These are phyloP conservation scores for Cepaea hortensis DNA, from an alignment of 2,888 invertebrate genomes.

Conservation along the genomic window DNA sequence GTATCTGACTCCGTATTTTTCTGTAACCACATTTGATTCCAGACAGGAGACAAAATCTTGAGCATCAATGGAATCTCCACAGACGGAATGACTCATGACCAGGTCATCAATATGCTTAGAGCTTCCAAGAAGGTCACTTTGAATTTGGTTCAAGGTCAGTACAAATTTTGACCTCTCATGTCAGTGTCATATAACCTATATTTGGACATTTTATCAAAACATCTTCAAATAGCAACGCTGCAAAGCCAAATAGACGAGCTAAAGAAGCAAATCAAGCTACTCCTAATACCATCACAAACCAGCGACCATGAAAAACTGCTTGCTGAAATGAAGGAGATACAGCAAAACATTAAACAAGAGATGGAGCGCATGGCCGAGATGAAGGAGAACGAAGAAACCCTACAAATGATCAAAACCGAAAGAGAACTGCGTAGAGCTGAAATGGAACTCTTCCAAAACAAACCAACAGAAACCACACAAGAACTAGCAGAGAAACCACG, in stretches of 20 bases:
- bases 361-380: too few species aligned
- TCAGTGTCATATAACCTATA: not conserved
- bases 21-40: not conserved
- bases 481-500: too few species aligned
- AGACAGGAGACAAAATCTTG: slow-evolving; percentile 74
- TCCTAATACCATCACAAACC: too few species aligned
- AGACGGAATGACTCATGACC: slow-evolving; percentile 74
- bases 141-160: slow-evolving; percentile 68
- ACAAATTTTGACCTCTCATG: not conserved
- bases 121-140: slow-evolving; percentile 65
- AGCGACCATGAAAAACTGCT: too few species aligned
- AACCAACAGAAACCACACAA: too few species aligned
- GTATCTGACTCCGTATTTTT: not conserved
- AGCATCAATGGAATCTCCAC: slow-evolving; percentile 75
- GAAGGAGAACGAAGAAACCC: too few species aligned
- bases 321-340: too few species aligned
- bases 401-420: too few species aligned
- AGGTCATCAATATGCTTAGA: slow-evolving; percentile 75
- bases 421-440: too few species aligned
- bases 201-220: not conserved
- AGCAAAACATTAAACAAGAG: too few species aligned
- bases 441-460: too few species aligned
- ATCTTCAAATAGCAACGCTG: not conserved
- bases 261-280: too few species aligned
- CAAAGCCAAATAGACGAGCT: not conserved